Base-by-base conservation (phyloP, 2,113 vertebrate species). In the Myodes glareolus region DNA sequence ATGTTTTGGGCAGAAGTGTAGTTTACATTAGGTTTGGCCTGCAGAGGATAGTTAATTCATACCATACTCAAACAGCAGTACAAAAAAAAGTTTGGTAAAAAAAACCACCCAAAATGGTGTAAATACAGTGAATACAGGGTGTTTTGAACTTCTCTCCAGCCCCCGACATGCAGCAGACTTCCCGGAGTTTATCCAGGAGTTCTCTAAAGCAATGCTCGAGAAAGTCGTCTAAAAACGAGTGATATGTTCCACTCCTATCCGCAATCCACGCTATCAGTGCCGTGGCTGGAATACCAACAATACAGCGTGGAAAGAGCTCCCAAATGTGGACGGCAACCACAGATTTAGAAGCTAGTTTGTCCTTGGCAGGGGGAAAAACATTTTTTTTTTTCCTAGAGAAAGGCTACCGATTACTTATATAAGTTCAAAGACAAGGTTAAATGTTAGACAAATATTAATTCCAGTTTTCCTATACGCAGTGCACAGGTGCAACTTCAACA, bases 391-490 rank as follows among this genome's bases (percentile, higher is more conserved):
- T 97, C 94, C 96, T 82, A 92, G 45, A 97, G 96, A 98, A 98
- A 97, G 91, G 97, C 92, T 80, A 96, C 95, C 73, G 95, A 97
- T 98, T 97, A 98, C 98, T 98, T 98, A 98, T 98, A 93, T 97
- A 98, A 98, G 98, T 98, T 98, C 98, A 98, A 98, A 98, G 97
- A 98, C 98, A 98, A 98, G 99, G 98, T 99, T 98, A 99, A 98
- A 94, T 98, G 98, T 98, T 99, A 99, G 97, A 99, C 98, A 98
- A 99, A 99, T 98, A 99, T 98, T 98, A 99, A 99, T 99, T 98
- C 98, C 98, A 98, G 98, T 98, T 98, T 78, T 98, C 98, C 98
- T 98, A 98, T 98, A 98, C 98, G 98, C 98, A 98, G 99, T 98
- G 98, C 99, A 99, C 99, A 99, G 99, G 99, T 99, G 99, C 98